Conservation (phyloP, 1,140 invertebrate genomes). For the Euwallacea similis region DNA sequence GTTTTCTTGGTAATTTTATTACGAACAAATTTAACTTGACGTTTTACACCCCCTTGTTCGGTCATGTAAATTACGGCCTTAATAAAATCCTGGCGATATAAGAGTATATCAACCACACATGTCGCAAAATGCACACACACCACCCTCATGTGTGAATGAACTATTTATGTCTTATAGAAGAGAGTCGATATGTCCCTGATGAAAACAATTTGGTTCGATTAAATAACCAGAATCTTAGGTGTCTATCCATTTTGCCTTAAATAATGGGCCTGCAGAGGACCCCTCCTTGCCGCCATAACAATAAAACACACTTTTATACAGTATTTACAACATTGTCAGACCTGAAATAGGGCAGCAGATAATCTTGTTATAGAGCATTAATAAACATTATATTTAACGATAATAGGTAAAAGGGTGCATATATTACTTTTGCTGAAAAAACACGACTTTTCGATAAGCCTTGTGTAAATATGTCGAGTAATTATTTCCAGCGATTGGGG, state of each 20-base stretch:
- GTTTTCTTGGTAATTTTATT: neutral
- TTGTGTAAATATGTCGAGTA: neutral
- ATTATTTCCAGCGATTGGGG: neutral
- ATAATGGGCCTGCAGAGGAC: too few relatives aligned
- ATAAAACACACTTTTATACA: slow-evolving; percentile 9
- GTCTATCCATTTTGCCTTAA: too few relatives aligned
- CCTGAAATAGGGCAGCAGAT: slow-evolving; percentile 19
- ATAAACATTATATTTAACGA: slow-evolving; percentile 32
- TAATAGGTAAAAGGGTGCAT: slow-evolving; percentile 25
- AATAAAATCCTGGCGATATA: neutral
- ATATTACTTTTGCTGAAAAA: slow-evolving; percentile 17
- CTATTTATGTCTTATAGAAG: too few relatives aligned
- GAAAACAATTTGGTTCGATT: too few relatives aligned
- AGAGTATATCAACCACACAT: too few relatives aligned
- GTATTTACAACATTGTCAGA: slow-evolving; percentile 4
- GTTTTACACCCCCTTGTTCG: neutral
- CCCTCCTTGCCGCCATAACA: slow-evolving; percentile 3
- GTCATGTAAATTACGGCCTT: neutral
- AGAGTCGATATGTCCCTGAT: too few relatives aligned
- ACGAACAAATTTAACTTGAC: slow-evolving; percentile 1
- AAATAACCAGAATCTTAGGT: too few relatives aligned
- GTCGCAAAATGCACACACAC: too few relatives aligned
- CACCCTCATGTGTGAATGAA: too few relatives aligned
- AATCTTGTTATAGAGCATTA: slow-evolving; percentile 23
- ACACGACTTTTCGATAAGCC: slow-evolving; percentile 5